Evolutionary conservation across 2,888 invertebrate genomes (phyloP).

Genomic region (Nineta flava): DNA sequence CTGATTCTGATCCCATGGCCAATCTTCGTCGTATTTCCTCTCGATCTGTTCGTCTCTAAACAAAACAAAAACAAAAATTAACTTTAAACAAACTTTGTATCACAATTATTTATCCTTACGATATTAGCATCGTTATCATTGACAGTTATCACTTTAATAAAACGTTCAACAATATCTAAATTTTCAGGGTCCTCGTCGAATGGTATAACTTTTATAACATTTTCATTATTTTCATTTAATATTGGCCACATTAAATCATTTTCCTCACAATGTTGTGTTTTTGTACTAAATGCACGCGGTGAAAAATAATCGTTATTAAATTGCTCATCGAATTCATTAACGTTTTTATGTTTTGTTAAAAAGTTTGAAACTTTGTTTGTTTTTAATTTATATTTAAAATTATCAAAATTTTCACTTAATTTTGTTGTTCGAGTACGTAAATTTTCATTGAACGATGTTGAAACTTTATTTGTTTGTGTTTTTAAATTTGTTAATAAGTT

Average conservation of each 20-base stretch:
- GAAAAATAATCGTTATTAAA: slow-evolving; percentile 31
- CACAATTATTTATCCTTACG: not conserved
- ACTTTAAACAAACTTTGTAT: not conserved
- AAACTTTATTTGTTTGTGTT: slow-evolving; percentile 27
- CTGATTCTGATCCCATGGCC: slow-evolving; percentile 70
- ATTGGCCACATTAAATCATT: slow-evolving; percentile 40
- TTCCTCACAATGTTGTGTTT: slow-evolving; percentile 25
- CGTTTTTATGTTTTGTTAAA: slow-evolving; percentile 21
- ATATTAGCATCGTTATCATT: slow-evolving; percentile 26
- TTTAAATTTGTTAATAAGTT: slow-evolving; percentile 28
- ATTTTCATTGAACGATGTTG: slow-evolving; percentile 21
- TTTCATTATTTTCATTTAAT: slow-evolving; percentile 27
- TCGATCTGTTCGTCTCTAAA: slow-evolving; percentile 73
- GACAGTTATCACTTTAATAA: slow-evolving; percentile 35
- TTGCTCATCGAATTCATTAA: slow-evolving; percentile 22
- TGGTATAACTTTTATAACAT: slow-evolving; percentile 29
- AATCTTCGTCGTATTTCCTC: slow-evolving; percentile 80
- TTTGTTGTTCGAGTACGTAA: slow-evolving; percentile 23
- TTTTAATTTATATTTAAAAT: slow-evolving; percentile 22
- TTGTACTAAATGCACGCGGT: slow-evolving; percentile 35
- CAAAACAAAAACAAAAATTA: slow-evolving; percentile 20
- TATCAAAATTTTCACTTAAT: slow-evolving; percentile 23
- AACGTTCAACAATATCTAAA: slow-evolving; percentile 39
- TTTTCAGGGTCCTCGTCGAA: slow-evolving; percentile 32
- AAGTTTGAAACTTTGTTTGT: slow-evolving; percentile 23